phyloP scores from a whole-genome alignment of 1,140 invertebrate genomes.

The Drosophila bocqueti region DNA sequence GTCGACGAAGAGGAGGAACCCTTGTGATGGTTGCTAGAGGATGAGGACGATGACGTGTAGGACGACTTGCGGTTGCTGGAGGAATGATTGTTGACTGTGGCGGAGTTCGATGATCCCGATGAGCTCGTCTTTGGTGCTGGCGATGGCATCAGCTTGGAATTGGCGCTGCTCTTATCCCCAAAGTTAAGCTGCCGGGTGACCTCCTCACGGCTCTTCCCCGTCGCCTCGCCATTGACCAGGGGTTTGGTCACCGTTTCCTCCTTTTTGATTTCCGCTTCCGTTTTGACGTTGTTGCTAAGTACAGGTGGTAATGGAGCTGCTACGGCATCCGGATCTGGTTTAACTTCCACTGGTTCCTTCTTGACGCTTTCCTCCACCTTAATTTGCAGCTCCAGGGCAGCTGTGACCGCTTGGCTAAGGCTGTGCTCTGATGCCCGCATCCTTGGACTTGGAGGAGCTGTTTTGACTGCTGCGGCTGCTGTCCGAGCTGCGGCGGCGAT shows the following conservation, averaged over 20 bases:
- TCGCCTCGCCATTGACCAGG: constrained; percentile 51
- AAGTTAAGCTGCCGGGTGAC: constrained; percentile 77
- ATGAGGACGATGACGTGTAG: constrained; percentile 61
- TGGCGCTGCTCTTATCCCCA: constrained; percentile 23
- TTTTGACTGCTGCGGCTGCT: constrained; percentile 74
- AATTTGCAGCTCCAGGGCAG: constrained; percentile 44
- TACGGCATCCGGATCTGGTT: constrained; percentile 2
- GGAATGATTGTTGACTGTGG: constrained; percentile 61
- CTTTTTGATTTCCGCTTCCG: constrained; percentile 66
- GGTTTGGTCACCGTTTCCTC: constrained; percentile 39
- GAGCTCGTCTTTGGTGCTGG: constrained; percentile 62
- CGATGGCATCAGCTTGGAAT: constrained; percentile 72
- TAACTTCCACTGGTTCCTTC: constrained; percentile 32
- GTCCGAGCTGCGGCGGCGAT: constrained; percentile 75
- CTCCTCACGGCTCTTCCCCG: constrained; percentile 72
- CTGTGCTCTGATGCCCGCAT: constrained; percentile 24
- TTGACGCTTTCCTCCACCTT: constrained; percentile 47
- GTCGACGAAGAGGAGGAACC: constrained; percentile 54
- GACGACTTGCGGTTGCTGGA: constrained; percentile 60
- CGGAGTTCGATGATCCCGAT: constrained; percentile 28
- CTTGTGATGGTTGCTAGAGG: constrained; percentile 64
- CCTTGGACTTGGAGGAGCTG: constrained; percentile 53
- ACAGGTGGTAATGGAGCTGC: constrained; percentile 11
- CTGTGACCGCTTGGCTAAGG: constrained; percentile 29
- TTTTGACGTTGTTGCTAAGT: constrained; percentile 50